These are phyloP conservation scores for Papio anubis DNA, from an alignment of 2,113 vertebrate species.

Conservation along the genomic window DNA sequence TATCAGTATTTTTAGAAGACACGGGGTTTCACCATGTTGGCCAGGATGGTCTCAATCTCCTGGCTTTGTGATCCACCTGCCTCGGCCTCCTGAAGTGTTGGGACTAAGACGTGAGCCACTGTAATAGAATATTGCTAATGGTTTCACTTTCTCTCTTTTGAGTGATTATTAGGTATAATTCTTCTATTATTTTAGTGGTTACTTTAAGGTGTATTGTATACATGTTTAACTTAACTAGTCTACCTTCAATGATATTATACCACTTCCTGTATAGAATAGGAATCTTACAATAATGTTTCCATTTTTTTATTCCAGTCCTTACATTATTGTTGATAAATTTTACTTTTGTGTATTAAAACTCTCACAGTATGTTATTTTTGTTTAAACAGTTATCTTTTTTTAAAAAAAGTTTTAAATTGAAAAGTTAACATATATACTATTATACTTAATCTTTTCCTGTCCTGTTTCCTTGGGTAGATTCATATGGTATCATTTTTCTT, in stretches of 20 bases:
- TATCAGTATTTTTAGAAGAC: too few relatives aligned
- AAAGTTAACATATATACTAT: not conserved
- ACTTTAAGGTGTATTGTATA: not conserved
- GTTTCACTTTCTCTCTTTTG: not conserved
- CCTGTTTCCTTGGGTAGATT: not conserved
- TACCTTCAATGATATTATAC: not conserved
- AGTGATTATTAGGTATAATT: not conserved
- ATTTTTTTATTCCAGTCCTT: not conserved
- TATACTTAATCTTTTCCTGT: not conserved
- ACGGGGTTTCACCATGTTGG: too few relatives aligned
- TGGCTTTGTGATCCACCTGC: too few relatives aligned
- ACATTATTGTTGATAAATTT: not conserved
- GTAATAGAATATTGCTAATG: not conserved
- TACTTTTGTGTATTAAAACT: not conserved
- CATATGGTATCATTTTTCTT: not conserved
- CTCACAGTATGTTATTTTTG: not conserved
- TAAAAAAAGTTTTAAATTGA: not conserved
- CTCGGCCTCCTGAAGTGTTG: too few relatives aligned
- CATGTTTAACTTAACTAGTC: not conserved
- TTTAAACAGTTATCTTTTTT: not conserved
- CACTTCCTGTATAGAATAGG: not conserved
- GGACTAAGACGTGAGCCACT: too few relatives aligned
- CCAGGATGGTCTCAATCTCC: too few relatives aligned
- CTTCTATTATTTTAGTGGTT: slow-evolving; percentile 18
- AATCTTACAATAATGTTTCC: not conserved